Percentiles rank a stretch among this genome's conserved stretches.
Conservation (phyloP, 2,888 invertebrate genomes). For the Marronus borbonicus region DNA sequence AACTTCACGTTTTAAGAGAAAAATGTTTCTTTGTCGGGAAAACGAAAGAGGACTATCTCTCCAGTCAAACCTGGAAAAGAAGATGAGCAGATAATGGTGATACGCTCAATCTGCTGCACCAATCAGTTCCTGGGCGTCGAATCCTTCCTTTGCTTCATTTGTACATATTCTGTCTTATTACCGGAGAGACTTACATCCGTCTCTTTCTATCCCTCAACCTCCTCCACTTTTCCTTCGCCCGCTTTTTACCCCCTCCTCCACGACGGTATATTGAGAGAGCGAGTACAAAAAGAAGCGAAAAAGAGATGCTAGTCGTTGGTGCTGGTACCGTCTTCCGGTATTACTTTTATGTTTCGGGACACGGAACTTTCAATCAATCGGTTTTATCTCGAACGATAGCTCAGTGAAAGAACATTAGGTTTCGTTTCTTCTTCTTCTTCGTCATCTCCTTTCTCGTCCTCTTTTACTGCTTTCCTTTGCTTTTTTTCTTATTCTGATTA, state of each 20-base stretch:
- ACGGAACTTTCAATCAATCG: conserved; percentile 52
- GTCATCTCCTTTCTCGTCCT: background rate
- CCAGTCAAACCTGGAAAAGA: conserved; percentile 62
- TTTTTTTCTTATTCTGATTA: conserved; percentile 31
- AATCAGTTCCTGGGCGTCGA: conserved; percentile 65
- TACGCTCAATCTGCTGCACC: conserved; percentile 66
- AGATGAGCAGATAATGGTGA: conserved; percentile 66
- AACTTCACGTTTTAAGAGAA: conserved; percentile 47
- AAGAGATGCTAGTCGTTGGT: conserved; percentile 24
- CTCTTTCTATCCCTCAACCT: conserved; percentile 12
- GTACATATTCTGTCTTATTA: conserved; percentile 53
- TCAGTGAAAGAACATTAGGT: conserved; percentile 37
- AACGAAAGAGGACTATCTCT: conserved; percentile 61
- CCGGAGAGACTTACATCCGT: conserved; percentile 47
- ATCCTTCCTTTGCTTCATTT: conserved; percentile 60
- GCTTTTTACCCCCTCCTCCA: background rate
- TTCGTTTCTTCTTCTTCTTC: conserved; percentile 5
- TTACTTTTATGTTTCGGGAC: conserved; percentile 52
- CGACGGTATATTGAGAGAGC: conserved; percentile 38
- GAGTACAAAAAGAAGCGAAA: conserved; percentile 7
- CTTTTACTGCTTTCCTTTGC: background rate
- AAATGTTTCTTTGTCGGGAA: conserved; percentile 62
- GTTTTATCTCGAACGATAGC: conserved; percentile 48
- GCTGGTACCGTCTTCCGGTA: conserved; percentile 49
- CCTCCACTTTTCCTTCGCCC: background rate